Evolutionary conservation across 2,113 vertebrate species (phyloP).

Genomic region (Pelobates fuscus): DNA sequence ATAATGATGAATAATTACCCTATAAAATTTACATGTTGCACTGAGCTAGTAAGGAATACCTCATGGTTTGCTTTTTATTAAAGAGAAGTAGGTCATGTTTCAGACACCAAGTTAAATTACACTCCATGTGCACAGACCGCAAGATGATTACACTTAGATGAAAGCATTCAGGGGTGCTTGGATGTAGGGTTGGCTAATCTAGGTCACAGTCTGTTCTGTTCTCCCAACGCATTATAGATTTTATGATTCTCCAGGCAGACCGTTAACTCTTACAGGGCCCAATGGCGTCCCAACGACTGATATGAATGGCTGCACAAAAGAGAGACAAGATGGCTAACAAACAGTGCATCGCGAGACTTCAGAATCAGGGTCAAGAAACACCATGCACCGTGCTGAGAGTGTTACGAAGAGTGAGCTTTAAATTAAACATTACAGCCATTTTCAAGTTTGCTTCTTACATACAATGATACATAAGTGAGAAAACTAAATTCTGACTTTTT

Average conservation of each 20-base stretch:
- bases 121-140: not conserved
- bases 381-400: too few species aligned
- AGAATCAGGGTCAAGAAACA: too few species aligned
- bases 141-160: not conserved
- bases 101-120: not conserved
- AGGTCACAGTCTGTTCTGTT: slow-evolving; percentile 24
- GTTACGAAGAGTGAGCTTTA: too few species aligned
- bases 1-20: not conserved
- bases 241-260: not conserved
- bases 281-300: too few species aligned
- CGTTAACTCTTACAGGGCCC: not conserved
- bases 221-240: slow-evolving; percentile 18
- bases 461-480: too few species aligned
- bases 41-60: not conserved
- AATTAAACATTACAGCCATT: too few species aligned
- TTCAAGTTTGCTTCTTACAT: too few species aligned
- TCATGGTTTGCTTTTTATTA: not conserved
- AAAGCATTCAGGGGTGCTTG: not conserved
- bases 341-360: too few species aligned
- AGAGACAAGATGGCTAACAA: too few species aligned
- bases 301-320: too few species aligned
- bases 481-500: too few species aligned
- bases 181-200: slow-evolving; percentile 5
- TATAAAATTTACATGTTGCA: slow-evolving; percentile 14
- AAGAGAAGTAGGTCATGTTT: slow-evolving; percentile 22